phyloP scores from a whole-genome alignment of 2,888 invertebrate genomes.

The Cosmopolites sordidus region DNA sequence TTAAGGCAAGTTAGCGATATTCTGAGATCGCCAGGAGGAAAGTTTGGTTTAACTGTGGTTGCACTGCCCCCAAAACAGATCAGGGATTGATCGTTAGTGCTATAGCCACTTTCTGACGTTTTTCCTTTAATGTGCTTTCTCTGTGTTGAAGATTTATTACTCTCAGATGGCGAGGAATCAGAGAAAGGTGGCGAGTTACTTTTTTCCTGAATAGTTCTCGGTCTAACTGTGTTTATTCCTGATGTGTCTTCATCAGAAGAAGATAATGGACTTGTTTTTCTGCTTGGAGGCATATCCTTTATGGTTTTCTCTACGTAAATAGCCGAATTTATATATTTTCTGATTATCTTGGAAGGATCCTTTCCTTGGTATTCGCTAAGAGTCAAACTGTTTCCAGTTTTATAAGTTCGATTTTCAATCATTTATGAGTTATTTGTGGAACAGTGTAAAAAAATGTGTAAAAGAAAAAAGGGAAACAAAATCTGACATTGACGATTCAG shows the following conservation, averaged over 20 bases:
- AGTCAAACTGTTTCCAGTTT: constrained; percentile 19
- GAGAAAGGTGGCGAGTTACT: background rate
- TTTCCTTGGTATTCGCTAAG: constrained; percentile 18
- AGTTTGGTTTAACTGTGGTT: constrained; percentile 8
- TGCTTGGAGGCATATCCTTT: constrained; percentile 29
- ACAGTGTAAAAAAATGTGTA: too few species aligned
- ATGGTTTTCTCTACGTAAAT: constrained; percentile 55
- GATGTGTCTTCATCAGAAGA: constrained; percentile 18
- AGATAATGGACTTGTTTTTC: constrained; percentile 34
- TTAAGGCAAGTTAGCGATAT: constrained; percentile 29
- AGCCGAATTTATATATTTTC: constrained; percentile 58
- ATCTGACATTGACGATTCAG: too few species aligned
- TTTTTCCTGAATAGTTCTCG: background rate
- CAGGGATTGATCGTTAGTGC: constrained; percentile 7
- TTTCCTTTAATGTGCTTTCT: background rate
- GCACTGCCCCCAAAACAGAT: background rate
- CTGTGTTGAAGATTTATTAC: constrained; percentile 2
- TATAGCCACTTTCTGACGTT: constrained; percentile 18
- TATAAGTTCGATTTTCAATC: background rate
- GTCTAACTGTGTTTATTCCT: background rate
- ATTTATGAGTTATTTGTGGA: background rate
- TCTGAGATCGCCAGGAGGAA: constrained; percentile 21
- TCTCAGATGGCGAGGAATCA: background rate
- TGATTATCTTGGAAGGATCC: constrained; percentile 28
- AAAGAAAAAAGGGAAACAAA: too few species aligned